These are phyloP conservation scores for Eledone cirrhosa DNA, from an alignment of 2,888 invertebrate genomes.

Conservation along the genomic window DNA sequence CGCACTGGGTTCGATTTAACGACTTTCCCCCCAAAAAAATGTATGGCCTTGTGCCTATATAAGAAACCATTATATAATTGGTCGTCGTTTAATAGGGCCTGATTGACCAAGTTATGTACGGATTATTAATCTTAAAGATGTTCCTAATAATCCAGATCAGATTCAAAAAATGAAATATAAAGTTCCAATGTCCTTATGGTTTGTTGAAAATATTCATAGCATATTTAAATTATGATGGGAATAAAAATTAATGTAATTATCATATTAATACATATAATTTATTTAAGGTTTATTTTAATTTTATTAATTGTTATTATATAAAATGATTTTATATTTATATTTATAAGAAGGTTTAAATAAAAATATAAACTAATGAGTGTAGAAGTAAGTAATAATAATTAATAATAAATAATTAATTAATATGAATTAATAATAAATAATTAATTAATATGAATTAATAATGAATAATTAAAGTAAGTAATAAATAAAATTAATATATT, in stretches of 20 bases:
- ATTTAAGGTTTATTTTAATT: not conserved
- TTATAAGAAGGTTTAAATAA: conserved; percentile 31
- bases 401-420: too few relatives aligned
- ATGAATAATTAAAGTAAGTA: too few relatives aligned
- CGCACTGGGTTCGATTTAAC: too few relatives aligned
- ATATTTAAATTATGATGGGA: conserved; percentile 73
- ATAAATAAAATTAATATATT: not conserved
- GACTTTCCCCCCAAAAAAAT: too few relatives aligned
- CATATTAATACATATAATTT: not conserved
- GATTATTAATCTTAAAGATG: conserved; percentile 77
- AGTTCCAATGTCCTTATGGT: conserved; percentile 80
- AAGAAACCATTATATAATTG: too few relatives aligned
- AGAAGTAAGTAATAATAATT: not conserved
- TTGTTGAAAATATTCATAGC: too few relatives aligned
- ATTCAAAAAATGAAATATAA: conserved; percentile 73
- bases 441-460: too few relatives aligned
- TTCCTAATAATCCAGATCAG: conserved; percentile 78
- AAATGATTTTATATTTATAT: not conserved
- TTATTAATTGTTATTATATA: too few relatives aligned
- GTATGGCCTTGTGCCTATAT: too few relatives aligned
- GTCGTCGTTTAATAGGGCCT: conserved; percentile 77
- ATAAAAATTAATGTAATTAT: not conserved
- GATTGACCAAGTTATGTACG: conserved; percentile 78
- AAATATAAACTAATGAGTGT: conserved; percentile 31
- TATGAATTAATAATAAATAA: too few relatives aligned